Evolutionary conservation across 92 coral and sea anemone genomes (phyloP).

Genomic region (Heteractis magnifica): DNA sequence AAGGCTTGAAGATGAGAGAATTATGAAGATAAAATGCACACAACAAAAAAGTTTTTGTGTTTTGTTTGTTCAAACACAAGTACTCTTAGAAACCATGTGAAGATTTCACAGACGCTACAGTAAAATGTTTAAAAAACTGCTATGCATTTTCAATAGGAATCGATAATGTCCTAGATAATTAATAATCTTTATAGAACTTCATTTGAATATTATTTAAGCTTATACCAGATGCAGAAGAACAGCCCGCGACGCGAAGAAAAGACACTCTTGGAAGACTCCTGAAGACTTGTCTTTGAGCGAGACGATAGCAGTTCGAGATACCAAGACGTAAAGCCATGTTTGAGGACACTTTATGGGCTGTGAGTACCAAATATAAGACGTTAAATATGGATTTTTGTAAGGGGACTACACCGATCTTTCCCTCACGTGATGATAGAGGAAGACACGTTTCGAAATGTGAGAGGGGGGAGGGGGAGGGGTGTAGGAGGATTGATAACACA

Average conservation of each 20-base stretch:
- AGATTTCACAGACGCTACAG: no score
- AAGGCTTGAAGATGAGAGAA: no score
- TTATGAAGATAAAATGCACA: no score
- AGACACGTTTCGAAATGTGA: not conserved
- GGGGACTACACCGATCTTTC: not conserved
- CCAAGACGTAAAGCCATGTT: slow-evolving; percentile 38
- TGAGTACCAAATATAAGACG: not conserved
- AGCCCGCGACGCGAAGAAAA: slow-evolving; percentile 23
- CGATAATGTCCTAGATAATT: no score
- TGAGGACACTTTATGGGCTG: not conserved
- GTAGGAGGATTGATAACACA: not conserved
- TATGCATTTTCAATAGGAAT: no score
- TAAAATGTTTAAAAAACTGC: no score
- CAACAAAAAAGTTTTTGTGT: no score
- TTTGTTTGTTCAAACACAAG: no score
- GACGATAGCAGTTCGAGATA: slow-evolving; percentile 10
- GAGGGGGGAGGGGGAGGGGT: not conserved
- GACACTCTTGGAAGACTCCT: not conserved
- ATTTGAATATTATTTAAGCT: no score
- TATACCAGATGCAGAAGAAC: slow-evolving; percentile 9
- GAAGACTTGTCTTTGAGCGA: slow-evolving; percentile 19
- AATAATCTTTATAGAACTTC: no score
- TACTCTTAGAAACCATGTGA: no score
- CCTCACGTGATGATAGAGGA: slow-evolving; percentile 4
- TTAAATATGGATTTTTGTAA: not conserved